Evolutionary conservation across 2,113 vertebrate genomes (phyloP), one percentile per base, ranked within the genome.

Genomic region (Fregetta grallaria): DNA sequence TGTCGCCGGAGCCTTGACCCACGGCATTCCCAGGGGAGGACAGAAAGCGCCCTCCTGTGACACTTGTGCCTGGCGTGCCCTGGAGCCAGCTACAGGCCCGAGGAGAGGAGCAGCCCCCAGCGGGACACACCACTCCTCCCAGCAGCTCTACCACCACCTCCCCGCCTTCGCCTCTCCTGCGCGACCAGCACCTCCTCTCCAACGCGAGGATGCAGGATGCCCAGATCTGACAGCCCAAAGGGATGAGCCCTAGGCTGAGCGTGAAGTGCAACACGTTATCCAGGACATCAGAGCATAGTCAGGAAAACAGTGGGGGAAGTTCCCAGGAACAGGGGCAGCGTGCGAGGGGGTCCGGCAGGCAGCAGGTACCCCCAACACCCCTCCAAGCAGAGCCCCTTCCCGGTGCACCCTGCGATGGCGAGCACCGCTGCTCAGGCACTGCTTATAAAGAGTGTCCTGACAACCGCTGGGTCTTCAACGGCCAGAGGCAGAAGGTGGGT

Each of bases 11-110:
- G 45, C n/a, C 58, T 38, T 13, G 16, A 76, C 26, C 19, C 74
- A 45, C 16, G 44, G 44, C 58, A 34, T 13, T 50, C 29, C 56
- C 49, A 45, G 7, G 27, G 70, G 10, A 88, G n/a, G 78, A 74
- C 55, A 45, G 0, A 0, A 90, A 55, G 85, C 2, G 7, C 74
- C 71, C 58, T 95, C 70, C 55, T 79, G 71, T 88, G 88, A 80
- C 78, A 38, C 72, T 30, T 26, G 58, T 15, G 30, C 52, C 47
- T 6, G 4, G 9, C 7, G 6, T 63, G 56, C 30, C 61, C 68
- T 10, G 34, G 20, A 74, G 59, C 6, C 0, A 3, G 21, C 49
- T 22, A 4, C n/a, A n/a, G 49, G 36, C 1, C 0, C 0, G 7
- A 75, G 29, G 9, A 70, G 40, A 50, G 47, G 18, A 49, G 20